Percentiles rank a stretch among this genome's conserved stretches.
Evolutionary conservation across 2,888 invertebrate species (phyloP).

Genomic region (Synanthedon vespiformis): DNA sequence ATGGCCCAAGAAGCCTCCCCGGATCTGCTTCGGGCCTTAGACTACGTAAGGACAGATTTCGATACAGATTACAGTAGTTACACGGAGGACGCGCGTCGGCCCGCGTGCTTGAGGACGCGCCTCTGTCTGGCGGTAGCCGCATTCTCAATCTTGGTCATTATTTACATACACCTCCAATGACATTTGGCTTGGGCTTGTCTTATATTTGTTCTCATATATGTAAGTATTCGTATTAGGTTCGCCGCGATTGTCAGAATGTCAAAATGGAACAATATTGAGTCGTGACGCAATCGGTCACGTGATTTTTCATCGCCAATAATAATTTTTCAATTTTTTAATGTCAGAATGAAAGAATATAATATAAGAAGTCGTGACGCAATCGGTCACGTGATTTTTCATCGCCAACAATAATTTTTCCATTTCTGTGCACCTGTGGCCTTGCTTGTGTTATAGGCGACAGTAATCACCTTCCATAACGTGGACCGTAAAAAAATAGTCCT

Average conservation of each 20-base stretch:
- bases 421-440: too few relatives aligned
- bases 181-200: conserved; percentile 58
- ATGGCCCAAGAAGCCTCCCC: conserved; percentile 61
- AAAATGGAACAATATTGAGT: background rate
- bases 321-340: conserved; percentile 9
- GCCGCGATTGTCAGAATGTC: conserved; percentile 51
- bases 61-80: conserved; percentile 54
- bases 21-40: conserved; percentile 57
- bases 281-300: too few relatives aligned
- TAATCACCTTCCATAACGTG: too few relatives aligned
- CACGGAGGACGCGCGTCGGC: conserved; percentile 30
- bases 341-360: background rate
- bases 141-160: conserved; percentile 59
- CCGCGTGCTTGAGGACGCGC: conserved; percentile 48
- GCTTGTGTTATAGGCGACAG: too few relatives aligned
- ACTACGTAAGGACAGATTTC: conserved; percentile 63
- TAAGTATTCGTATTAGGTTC: conserved; percentile 45
- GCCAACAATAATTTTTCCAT: too few relatives aligned
- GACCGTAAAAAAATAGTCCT: too few relatives aligned
- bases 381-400: too few relatives aligned
- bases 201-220: conserved; percentile 50
- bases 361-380: too few relatives aligned
- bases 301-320: too few relatives aligned
- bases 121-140: conserved; percentile 62
- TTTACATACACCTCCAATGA: conserved; percentile 65